Conservation (phyloP, 2,797 vertebrate genomes). For the Myiotriccus ornatus region DNA sequence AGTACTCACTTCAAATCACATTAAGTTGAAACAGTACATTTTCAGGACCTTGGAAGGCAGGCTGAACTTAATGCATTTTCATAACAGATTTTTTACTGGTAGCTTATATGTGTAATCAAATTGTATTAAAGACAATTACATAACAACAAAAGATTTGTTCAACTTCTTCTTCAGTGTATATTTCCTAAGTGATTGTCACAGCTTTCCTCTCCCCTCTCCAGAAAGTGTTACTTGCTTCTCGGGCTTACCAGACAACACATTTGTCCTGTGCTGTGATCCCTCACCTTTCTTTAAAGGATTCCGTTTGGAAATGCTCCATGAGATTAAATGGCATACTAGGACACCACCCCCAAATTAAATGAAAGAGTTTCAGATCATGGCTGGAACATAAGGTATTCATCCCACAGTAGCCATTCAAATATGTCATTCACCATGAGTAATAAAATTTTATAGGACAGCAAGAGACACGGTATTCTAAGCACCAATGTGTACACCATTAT, state of each 20-base stretch:
- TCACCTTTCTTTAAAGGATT: neutral
- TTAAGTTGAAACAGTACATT: neutral
- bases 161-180: neutral
- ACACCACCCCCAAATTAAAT: neutral
- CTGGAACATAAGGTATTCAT: conserved; percentile 42
- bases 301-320: neutral
- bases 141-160: neutral
- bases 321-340: neutral
- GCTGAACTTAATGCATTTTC: neutral
- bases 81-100: neutral
- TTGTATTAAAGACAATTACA: neutral
- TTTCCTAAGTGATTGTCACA: neutral
- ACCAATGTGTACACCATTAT: neutral
- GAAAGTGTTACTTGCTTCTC: neutral
- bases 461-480: neutral
- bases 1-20: neutral
- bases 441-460: conserved; percentile 34
- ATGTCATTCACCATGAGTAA: conserved; percentile 4
- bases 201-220: neutral
- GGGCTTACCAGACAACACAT: neutral
- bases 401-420: conserved; percentile 7
- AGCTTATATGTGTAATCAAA: neutral
- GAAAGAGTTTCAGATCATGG: neutral
- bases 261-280: neutral
- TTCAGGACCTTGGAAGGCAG: neutral